phyloP scores from a whole-genome alignment of 2,113 vertebrate species.

The Labeo catla region DNA sequence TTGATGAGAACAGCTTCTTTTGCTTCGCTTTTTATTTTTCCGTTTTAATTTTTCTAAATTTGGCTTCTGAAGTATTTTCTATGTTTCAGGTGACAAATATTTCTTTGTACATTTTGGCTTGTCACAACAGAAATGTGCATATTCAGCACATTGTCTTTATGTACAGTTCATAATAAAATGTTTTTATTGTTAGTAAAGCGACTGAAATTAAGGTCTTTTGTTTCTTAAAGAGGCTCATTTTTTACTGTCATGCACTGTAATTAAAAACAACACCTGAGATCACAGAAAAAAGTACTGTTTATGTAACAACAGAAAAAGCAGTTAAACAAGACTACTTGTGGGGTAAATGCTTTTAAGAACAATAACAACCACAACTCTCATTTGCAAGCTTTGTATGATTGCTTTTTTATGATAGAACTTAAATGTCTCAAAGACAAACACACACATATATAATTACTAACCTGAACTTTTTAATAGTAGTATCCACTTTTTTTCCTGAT shows the following conservation, averaged over 20 bases:
- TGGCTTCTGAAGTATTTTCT: constrained; percentile 64
- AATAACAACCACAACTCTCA: no score
- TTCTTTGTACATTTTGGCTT: constrained; percentile 78
- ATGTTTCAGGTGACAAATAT: constrained; percentile 51
- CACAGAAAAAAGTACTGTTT: not conserved
- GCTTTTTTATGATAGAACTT: no score
- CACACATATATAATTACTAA: no score
- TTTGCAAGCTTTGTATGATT: no score
- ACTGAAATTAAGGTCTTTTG: constrained; percentile 45
- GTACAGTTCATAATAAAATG: constrained; percentile 82
- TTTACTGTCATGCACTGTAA: constrained; percentile 4
- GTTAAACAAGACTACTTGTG: not conserved
- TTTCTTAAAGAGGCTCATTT: constrained; percentile 34
- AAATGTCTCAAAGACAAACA: no score
- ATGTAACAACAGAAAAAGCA: not conserved
- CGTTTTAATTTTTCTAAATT: constrained; percentile 51
- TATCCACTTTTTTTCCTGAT: no score
- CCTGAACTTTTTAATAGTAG: no score
- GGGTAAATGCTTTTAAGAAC: not conserved
- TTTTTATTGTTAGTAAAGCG: constrained; percentile 75
- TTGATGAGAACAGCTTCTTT: constrained; percentile 54
- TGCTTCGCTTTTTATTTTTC: constrained; percentile 33
- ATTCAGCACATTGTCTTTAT: constrained; percentile 77
- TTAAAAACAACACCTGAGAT: not conserved
- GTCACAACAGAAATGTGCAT: constrained; percentile 72